A percentile compares a stretch with the other conserved stretches of the same genome.
phyloP scores from a whole-genome alignment of 2,113 vertebrate genomes.

The Rousettus leschenaultii region DNA sequence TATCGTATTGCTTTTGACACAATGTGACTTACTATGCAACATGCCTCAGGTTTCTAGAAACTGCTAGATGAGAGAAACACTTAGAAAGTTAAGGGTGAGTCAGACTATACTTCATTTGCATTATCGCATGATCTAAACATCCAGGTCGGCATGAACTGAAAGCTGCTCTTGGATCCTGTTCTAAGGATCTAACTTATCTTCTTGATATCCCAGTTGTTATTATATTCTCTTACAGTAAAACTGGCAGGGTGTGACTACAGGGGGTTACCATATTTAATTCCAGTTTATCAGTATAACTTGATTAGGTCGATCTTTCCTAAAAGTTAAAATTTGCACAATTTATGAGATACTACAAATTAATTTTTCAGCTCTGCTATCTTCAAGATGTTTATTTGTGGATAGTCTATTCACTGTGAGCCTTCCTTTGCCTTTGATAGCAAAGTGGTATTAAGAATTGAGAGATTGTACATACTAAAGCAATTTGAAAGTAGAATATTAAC shows the following conservation, averaged over 20 bases:
- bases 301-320: not conserved
- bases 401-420: not conserved
- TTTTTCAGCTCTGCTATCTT: not conserved
- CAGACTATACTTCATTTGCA: not conserved
- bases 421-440: not conserved
- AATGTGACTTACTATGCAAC: not conserved
- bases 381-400: not conserved
- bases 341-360: not conserved
- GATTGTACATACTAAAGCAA: not conserved
- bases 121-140: not conserved
- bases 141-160: not conserved
- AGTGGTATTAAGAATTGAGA: not conserved
- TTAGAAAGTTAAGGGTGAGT: not conserved
- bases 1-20: not conserved
- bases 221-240: not conserved
- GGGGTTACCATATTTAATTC: not conserved
- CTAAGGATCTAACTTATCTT: not conserved
- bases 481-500: not conserved
- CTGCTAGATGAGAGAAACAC: not conserved
- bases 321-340: not conserved
- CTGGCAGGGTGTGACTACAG: not conserved
- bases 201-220: not conserved
- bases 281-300: not conserved
- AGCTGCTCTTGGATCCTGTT: not conserved
- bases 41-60: not conserved